Evolutionary conservation across 2,113 vertebrate species (phyloP).

Genomic region (Sminthopsis crassicaudata): DNA sequence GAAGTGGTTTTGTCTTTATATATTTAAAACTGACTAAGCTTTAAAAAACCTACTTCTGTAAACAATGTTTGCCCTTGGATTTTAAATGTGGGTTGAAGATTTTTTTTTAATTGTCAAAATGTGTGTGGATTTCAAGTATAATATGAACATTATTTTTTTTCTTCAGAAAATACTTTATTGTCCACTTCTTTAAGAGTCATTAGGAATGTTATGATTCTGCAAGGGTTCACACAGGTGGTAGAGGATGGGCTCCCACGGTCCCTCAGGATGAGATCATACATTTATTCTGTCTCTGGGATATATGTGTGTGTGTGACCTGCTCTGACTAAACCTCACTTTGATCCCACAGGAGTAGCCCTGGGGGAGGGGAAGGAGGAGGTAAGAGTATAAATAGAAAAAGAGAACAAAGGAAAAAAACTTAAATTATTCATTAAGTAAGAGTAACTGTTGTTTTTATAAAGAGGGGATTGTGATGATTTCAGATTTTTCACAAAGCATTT

Average conservation of each 20-base stretch:
- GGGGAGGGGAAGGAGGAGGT: constrained; percentile 17
- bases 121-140: constrained; percentile 6
- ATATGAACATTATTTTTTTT: background rate
- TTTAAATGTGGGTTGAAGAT: constrained; percentile 5
- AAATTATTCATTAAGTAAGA: background rate
- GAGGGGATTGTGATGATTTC: background rate
- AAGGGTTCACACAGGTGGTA: constrained; percentile 69
- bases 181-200: constrained; percentile 48
- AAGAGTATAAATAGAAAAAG: constrained; percentile 57
- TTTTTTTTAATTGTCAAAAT: constrained; percentile 11
- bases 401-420: background rate
- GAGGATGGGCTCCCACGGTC: constrained; percentile 19
- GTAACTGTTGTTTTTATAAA: constrained; percentile 19
- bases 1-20: background rate
- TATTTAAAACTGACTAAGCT: constrained; percentile 14
- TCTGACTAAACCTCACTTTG: constrained; percentile 76
- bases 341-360: constrained; percentile 71
- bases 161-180: background rate
- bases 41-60: background rate
- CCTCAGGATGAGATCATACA: constrained; percentile 63
- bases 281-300: constrained; percentile 55
- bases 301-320: constrained; percentile 61
- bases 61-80: constrained; percentile 5
- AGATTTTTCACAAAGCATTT: background rate
- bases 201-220: background rate